A percentile compares a stretch with the other conserved stretches of the same genome.
These are phyloP conservation scores for Chelonus insularis DNA, from an alignment of 1,140 invertebrate genomes.

Conservation along the genomic window DNA sequence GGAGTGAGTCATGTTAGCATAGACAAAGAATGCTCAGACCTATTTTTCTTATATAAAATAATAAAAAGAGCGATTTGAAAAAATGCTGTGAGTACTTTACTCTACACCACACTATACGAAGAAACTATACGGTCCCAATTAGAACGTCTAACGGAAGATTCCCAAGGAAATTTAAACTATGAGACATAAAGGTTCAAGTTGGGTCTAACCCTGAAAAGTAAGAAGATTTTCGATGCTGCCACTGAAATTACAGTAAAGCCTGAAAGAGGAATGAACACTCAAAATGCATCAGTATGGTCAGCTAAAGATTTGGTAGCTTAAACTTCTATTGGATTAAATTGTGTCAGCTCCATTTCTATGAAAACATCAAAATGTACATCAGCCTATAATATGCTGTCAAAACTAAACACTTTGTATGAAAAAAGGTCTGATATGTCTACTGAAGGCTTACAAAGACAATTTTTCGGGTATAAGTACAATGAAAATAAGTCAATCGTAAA, in stretches of 20 bases:
- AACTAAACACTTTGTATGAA: slow-evolving; percentile 30
- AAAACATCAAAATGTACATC: slow-evolving; percentile 32
- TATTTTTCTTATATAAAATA: too few relatives aligned
- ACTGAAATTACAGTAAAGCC: not conserved
- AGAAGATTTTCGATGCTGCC: not conserved
- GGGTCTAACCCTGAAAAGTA: not conserved
- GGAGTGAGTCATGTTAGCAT: too few relatives aligned
- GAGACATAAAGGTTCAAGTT: slow-evolving; percentile 2
- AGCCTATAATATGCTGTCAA: slow-evolving; percentile 27
- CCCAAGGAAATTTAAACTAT: not conserved
- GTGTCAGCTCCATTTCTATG: slow-evolving; percentile 29
- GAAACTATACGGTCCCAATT: not conserved
- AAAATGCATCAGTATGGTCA: slow-evolving; percentile 18
- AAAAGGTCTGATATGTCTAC: slow-evolving; percentile 30
- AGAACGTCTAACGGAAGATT: too few relatives aligned
- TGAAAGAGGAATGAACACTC: not conserved
- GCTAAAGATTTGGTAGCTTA: slow-evolving; percentile 34
- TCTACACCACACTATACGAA: too few relatives aligned
- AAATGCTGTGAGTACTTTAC: too few relatives aligned
- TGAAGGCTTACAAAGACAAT: slow-evolving; percentile 30
- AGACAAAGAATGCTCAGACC: too few relatives aligned
- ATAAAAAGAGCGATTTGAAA: too few relatives aligned
- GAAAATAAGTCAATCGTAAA: slow-evolving; percentile 28
- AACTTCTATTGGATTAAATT: slow-evolving; percentile 35
- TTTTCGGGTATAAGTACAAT: slow-evolving; percentile 34